Percentiles rank a stretch among this genome's conserved stretches.
Evolutionary conservation across 2,888 invertebrate species (phyloP).

Genomic region (Branchipolynoe longqiensis): DNA sequence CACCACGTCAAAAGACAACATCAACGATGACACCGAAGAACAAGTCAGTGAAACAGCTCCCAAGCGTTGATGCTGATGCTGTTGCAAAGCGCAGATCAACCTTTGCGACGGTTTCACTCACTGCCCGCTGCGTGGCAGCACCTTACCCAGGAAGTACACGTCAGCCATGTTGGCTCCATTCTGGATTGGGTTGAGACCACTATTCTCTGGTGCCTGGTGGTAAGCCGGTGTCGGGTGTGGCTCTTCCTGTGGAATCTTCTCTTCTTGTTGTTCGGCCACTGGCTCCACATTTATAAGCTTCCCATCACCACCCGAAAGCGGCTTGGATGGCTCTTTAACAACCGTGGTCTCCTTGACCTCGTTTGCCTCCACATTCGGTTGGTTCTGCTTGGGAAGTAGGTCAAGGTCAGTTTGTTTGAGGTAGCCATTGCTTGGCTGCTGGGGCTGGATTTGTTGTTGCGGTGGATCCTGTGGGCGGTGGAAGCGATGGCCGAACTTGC

Average conservation of each 20-base stretch:
- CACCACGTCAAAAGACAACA: neutral
- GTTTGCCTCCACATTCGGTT: neutral
- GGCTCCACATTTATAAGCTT: conserved; percentile 18
- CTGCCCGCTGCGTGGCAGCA: neutral
- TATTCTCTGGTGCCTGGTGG: neutral
- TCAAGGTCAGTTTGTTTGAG: too few species aligned
- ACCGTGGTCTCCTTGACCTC: conserved; percentile 21
- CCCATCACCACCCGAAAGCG: neutral
- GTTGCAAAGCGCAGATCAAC: neutral
- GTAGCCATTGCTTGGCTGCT: too few species aligned
- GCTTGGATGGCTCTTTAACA: neutral
- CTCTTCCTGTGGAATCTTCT: neutral
- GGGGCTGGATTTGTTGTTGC: neutral
- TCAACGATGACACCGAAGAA: neutral
- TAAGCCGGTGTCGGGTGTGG: conserved; percentile 20
- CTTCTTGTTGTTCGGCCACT: neutral
- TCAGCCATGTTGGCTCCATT: conserved; percentile 60
- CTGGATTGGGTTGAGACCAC: conserved; percentile 30
- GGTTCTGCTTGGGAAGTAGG: conserved; percentile 4
- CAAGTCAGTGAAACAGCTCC: too few species aligned
- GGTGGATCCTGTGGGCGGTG: neutral
- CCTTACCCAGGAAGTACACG: conserved; percentile 62
- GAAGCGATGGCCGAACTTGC: conserved; percentile 7
- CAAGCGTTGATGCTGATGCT: neutral
- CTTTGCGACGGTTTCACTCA: neutral